Percentiles rank a stretch among this genome's conserved stretches.
Conservation (phyloP, 2,113 vertebrate species). For the Cyrtonyx montezumae region DNA sequence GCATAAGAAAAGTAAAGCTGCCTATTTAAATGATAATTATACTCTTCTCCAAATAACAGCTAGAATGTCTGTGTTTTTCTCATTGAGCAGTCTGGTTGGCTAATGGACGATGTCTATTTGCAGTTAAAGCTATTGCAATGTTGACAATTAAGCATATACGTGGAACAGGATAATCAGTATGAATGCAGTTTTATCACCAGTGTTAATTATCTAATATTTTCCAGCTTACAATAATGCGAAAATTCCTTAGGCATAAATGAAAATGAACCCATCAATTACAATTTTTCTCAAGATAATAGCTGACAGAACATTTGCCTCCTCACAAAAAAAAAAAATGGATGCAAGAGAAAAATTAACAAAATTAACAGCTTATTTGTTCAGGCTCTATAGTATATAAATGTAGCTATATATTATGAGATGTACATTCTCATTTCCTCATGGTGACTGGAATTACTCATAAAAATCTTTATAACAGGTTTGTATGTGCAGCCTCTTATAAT, state of each 20-base stretch:
- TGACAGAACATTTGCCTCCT: constrained; percentile 44
- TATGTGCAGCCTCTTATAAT: not conserved
- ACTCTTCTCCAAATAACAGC: constrained; percentile 50
- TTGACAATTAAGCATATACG: constrained; percentile 74
- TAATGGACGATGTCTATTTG: constrained; percentile 75
- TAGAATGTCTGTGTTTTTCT: constrained; percentile 63
- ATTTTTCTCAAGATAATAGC: constrained; percentile 63
- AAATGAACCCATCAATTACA: constrained; percentile 63
- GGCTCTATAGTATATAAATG: not conserved
- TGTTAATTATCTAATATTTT: constrained; percentile 75
- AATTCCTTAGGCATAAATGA: constrained; percentile 66
- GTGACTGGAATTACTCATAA: constrained; percentile 3
- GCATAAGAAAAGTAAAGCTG: constrained; percentile 18
- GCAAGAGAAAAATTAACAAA: constrained; percentile 44
- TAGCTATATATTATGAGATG: not conserved
- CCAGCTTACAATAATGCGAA: constrained; percentile 53
- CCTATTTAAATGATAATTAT: constrained; percentile 61
- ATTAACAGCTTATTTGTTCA: constrained; percentile 37
- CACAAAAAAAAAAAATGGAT: not conserved
- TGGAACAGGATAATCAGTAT: constrained; percentile 59
- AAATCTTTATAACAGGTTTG: not conserved
- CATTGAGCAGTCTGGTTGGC: constrained; percentile 68
- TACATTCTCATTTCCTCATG: constrained; percentile 7
- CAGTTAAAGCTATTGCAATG: constrained; percentile 71
- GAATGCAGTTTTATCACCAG: constrained; percentile 61